Evolutionary conservation across 2,113 vertebrate genomes (phyloP), one percentile per base, ranked within the genome.

Genomic region (Scophthalmus maximus): DNA sequence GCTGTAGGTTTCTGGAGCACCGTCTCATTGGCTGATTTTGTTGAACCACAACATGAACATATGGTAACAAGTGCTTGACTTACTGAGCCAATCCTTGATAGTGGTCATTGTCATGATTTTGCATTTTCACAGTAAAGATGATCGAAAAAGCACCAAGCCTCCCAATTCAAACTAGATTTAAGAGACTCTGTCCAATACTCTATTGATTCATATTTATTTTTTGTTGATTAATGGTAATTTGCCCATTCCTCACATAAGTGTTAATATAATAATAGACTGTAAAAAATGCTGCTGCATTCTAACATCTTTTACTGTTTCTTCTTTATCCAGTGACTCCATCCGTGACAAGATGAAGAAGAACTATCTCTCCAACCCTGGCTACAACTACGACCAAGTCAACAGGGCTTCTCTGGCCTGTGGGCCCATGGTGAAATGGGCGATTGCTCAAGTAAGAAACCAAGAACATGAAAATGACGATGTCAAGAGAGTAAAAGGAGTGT

Each of bases 291-390:
- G 57, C 27, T 66, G 3, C 74, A 10, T 30, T 68, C 26, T 78
- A 11, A 81, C 27, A 22, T 62, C 2, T 63, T 59, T 11, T 6
- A 15, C 25, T 40, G 3, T 59, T 68, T 76, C 22, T 32, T 3
- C 47, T 58, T 57, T 0, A 79, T 87, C 7, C 86, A 99, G 98
- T 64, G 98, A 99, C 34, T 95, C 96, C 60, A 99, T 99, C 59
- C 94, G 98, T 65, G 98, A 99, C 79, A 99, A 97, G 84, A 99
- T 99, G 98, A 99, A 98, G 94, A 99, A 98, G 77, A 99, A 99
- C 88, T 99, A 99, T 82, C 89, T 99, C 68, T 99, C 98, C 78
- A 99, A 99, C 82, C 98, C 97, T 1, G 96, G 95, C 82, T 99
- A 96, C 91, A 99, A 98, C 91, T 99, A 99, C 0, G 98, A 99